These are phyloP conservation scores for Gymnobelideus leadbeateri DNA, from an alignment of 2,113 vertebrate genomes.

Conservation along the genomic window DNA sequence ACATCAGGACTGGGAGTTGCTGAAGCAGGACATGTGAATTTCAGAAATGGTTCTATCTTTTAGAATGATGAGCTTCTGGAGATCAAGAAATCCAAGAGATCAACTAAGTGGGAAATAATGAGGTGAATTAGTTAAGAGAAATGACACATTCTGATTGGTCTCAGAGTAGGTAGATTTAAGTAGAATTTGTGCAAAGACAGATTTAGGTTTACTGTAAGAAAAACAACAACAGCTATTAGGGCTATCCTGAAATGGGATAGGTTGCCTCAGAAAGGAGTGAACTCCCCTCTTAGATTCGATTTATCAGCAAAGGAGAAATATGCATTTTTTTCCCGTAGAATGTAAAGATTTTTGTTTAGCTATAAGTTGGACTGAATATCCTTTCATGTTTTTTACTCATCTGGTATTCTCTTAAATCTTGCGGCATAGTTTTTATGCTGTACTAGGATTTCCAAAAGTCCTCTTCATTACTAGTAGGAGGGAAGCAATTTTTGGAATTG, in stretches of 20 bases:
- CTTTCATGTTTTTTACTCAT: neutral
- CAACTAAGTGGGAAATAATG: neutral
- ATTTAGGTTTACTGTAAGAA: neutral
- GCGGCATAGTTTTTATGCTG: neutral
- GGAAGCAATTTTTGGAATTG: neutral
- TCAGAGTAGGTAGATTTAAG: neutral
- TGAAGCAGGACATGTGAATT: neutral
- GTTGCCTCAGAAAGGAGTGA: neutral
- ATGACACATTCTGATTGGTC: neutral
- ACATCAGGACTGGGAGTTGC: neutral
- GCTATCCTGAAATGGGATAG: neutral
- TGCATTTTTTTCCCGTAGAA: neutral
- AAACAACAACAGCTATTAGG: neutral
- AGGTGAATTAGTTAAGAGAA: neutral
- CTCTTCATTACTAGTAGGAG: neutral
- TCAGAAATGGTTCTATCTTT: neutral
- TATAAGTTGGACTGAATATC: neutral
- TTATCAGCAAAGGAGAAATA: neutral
- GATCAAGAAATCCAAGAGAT: neutral
- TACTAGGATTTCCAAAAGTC: neutral
- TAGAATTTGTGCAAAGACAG: neutral
- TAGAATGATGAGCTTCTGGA: neutral
- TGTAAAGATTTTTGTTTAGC: neutral
- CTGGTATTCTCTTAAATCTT: neutral
- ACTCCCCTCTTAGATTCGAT: neutral